phyloP scores from a whole-genome alignment of 1,140 invertebrate species.

The Micrasema longulum region DNA sequence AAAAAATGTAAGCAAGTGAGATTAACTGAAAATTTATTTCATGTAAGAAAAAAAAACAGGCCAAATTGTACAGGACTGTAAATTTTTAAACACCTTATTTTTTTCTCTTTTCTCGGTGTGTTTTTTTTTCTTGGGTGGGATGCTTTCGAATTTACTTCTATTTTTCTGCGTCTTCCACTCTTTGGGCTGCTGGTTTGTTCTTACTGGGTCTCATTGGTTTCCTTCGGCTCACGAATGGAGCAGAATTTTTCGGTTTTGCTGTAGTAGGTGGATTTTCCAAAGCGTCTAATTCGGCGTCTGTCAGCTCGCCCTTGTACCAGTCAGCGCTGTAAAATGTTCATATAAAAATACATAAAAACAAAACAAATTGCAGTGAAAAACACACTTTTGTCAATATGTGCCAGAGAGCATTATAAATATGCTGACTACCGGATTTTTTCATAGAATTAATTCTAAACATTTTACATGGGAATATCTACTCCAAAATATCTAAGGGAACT shows the following conservation, averaged over 20 bases:
- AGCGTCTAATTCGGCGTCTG: conserved; percentile 82
- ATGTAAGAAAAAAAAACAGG: too few relatives aligned
- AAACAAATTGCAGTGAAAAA: too few relatives aligned
- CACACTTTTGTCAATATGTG: too few relatives aligned
- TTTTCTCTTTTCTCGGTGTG: neutral
- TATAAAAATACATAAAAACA: too few relatives aligned
- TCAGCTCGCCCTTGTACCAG: conserved; percentile 87
- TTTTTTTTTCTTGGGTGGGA: neutral
- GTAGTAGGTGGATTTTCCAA: conserved; percentile 79
- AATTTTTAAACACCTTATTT: neutral
- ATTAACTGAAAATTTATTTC: too few relatives aligned
- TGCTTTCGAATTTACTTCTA: conserved; percentile 17
- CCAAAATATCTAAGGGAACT: too few relatives aligned
- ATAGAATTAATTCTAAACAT: too few relatives aligned
- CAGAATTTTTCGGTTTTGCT: conserved; percentile 70
- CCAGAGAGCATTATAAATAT: too few relatives aligned
- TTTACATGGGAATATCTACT: too few relatives aligned
- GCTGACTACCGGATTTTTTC: too few relatives aligned
- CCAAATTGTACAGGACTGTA: neutral
- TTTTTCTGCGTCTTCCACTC: too few relatives aligned
- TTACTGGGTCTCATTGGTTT: conserved; percentile 63
- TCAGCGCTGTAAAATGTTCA: conserved; percentile 77
- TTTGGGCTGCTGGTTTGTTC: conserved; percentile 39
- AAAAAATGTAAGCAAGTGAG: too few relatives aligned
- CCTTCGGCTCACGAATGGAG: conserved; percentile 69